phyloP scores from a whole-genome alignment of 2,797 vertebrate genomes.

The Peromyscus nudipes region DNA sequence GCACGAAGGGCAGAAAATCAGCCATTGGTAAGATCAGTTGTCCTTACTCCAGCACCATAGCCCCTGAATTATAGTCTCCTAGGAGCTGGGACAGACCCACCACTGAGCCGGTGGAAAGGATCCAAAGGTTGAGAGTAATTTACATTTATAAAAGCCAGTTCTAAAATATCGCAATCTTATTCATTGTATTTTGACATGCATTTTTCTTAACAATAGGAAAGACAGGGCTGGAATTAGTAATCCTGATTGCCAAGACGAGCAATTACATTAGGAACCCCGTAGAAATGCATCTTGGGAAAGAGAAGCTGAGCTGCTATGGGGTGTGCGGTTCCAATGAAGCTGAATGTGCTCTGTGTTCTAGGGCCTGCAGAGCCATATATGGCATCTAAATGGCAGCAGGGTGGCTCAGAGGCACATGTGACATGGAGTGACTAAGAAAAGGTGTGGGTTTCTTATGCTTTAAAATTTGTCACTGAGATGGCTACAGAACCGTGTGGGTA shows the following conservation, averaged over 20 bases:
- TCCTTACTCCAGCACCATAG: not conserved
- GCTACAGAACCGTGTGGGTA: not conserved
- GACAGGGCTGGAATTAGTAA: not conserved
- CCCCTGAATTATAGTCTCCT: not conserved
- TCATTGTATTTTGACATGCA: not conserved
- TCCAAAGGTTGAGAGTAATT: constrained; percentile 10
- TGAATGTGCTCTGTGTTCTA: not conserved
- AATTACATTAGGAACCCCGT: fast-evolving
- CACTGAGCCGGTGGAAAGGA: not conserved
- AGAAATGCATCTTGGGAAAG: not conserved
- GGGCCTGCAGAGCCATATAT: not conserved
- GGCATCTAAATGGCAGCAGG: not conserved
- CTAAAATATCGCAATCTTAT: not conserved
- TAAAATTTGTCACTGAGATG: not conserved
- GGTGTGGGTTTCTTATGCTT: not conserved
- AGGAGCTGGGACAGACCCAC: not conserved
- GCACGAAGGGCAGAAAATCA: not conserved
- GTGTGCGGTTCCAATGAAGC: not conserved
- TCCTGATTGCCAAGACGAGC: not conserved
- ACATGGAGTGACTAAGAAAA: not conserved
- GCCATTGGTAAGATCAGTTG: not conserved
- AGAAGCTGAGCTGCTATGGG: not conserved
- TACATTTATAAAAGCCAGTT: not conserved
- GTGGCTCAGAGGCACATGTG: not conserved
- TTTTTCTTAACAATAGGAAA: not conserved